Percentiles rank a stretch among this genome's conserved stretches.
Evolutionary conservation across 2,113 vertebrate genomes (phyloP).

Genomic region (Perccottus glenii): DNA sequence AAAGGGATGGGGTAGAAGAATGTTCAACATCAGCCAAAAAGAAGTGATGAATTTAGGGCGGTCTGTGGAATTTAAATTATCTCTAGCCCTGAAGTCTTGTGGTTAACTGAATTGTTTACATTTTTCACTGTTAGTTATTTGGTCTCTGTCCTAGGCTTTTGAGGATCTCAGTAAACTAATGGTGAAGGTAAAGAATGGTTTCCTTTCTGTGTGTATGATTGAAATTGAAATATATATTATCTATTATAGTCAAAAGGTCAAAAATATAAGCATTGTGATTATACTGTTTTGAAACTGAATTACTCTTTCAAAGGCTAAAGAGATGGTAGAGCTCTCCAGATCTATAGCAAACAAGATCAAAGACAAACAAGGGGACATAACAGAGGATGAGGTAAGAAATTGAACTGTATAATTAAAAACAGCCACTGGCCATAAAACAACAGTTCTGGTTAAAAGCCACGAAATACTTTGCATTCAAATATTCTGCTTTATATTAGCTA

Average conservation of each 20-base stretch:
- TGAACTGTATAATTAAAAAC: not conserved
- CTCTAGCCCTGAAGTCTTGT: slow-evolving; percentile 30
- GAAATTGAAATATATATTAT: not conserved
- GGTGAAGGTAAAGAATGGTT: slow-evolving; percentile 87
- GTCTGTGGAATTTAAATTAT: slow-evolving; percentile 36
- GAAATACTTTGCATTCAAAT: not conserved
- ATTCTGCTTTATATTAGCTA: not conserved
- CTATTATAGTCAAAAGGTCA: not conserved
- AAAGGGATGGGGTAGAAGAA: not conserved
- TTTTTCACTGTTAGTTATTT: slow-evolving; percentile 23
- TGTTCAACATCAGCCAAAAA: not conserved
- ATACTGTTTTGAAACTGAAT: not conserved
- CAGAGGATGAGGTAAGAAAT: slow-evolving; percentile 92
- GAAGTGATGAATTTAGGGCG: not conserved
- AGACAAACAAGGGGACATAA: slow-evolving; percentile 98
- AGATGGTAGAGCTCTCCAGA: slow-evolving; percentile 97
- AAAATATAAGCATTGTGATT: not conserved
- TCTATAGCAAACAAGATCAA: slow-evolving; percentile 98
- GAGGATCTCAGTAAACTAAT: slow-evolving; percentile 98
- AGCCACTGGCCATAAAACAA: not conserved
- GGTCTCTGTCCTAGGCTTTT: slow-evolving; percentile 85
- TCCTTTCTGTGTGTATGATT: not conserved
- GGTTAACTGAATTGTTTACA: slow-evolving; percentile 33
- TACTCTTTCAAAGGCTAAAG: slow-evolving; percentile 87
- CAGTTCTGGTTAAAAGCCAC: not conserved